These are phyloP conservation scores for Limnephilus rhombicus DNA, from an alignment of 2,888 invertebrate species.

Conservation along the genomic window DNA sequence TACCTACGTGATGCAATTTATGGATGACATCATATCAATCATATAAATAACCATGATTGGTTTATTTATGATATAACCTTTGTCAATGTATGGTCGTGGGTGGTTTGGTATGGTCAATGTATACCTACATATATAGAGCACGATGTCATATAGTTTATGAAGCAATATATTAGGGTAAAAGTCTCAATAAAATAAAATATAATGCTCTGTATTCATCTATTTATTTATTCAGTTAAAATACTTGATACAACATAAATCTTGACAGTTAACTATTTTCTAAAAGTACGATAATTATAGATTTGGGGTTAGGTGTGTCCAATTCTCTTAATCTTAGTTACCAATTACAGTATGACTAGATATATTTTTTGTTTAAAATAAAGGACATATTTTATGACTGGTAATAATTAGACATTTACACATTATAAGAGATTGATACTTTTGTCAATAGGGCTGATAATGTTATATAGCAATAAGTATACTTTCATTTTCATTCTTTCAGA, in stretches of 20 bases:
- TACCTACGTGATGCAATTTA: neutral
- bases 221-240: conserved; percentile 66
- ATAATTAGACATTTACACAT: conserved; percentile 62
- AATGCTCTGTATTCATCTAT: conserved; percentile 64
- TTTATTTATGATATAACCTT: no score
- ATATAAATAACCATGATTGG: no score
- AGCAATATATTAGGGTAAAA: neutral
- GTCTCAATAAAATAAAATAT: conserved; percentile 6
- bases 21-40: no score
- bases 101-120: no score
- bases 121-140: no score
- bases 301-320: conserved; percentile 58
- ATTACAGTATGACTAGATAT: conserved; percentile 63
- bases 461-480: conserved; percentile 6
- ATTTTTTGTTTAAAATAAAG: conserved; percentile 57
- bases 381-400: conserved; percentile 58
- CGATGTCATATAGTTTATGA: neutral
- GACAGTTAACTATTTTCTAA: conserved; percentile 64
- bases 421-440: conserved; percentile 59
- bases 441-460: conserved; percentile 49
- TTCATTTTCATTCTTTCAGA: conserved; percentile 25
- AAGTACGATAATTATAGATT: conserved; percentile 61
- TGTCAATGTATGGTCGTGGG: neutral
- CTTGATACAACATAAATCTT: conserved; percentile 66
- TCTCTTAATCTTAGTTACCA: conserved; percentile 63